phyloP scores from a whole-genome alignment of 2,797 vertebrate genomes.

The Serranus cabrilla region DNA sequence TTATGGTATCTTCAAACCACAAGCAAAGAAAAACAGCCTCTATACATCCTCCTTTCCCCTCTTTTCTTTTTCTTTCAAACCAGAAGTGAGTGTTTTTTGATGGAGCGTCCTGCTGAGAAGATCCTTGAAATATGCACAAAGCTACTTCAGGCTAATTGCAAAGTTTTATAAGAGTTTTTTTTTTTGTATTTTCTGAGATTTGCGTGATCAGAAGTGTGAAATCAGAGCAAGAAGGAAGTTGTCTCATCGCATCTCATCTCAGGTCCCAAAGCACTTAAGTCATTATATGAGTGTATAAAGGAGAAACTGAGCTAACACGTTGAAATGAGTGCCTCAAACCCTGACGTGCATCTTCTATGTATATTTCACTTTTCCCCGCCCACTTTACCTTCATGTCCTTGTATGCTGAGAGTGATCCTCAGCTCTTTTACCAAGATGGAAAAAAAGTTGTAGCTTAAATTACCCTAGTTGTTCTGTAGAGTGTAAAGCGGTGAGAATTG shows the following conservation, averaged over 20 bases:
- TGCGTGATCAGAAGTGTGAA: neutral
- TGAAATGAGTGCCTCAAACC: conserved; percentile 28
- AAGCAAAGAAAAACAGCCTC: neutral
- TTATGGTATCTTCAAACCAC: neutral
- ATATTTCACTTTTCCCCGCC: conserved; percentile 17
- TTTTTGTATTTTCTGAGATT: neutral
- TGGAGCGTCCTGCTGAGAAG: conserved; percentile 11
- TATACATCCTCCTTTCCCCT: too few relatives aligned
- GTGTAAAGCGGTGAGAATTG: conserved; percentile 67
- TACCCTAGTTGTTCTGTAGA: conserved; percentile 71
- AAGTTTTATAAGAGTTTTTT: neutral
- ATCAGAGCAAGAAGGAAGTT: neutral
- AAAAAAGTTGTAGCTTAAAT: conserved; percentile 46
- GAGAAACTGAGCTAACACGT: conserved; percentile 10
- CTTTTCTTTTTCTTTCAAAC: neutral
- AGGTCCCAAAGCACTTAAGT: conserved; percentile 38
- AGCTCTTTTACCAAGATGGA: conserved; percentile 21
- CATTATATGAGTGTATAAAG: conserved; percentile 22
- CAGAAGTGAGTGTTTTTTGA: conserved; percentile 5
- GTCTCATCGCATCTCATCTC: conserved; percentile 21
- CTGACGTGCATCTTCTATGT: conserved; percentile 42
- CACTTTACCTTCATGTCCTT: conserved; percentile 54
- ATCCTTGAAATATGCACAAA: conserved; percentile 15
- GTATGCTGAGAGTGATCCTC: neutral
- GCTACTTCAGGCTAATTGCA: conserved; percentile 18